Evolutionary conservation across 2,888 invertebrate species (phyloP), one percentile per base, ranked within the genome.

Genomic region (Oscheius onirici): DNA sequence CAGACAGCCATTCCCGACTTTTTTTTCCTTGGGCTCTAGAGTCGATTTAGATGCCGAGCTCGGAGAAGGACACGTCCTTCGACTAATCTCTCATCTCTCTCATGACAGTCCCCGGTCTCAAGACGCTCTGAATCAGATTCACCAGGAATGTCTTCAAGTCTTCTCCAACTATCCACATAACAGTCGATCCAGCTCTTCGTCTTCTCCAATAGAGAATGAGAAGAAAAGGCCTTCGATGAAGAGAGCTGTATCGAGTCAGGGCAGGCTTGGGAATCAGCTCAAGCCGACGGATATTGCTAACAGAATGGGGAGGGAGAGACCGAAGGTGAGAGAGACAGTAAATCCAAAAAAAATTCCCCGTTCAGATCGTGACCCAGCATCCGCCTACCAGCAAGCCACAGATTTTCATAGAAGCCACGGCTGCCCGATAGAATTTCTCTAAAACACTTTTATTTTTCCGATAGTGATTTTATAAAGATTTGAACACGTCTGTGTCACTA

Each of bases 281-380:
- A 63, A 63, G 20, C 63, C 63, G 46, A 49, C 63, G 13, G 63
- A 63, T 49, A 63, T 63, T 20, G 63, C 46, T 22, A 63, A 63
- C 49, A 20, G 63, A 15, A 52, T 52, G 24, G 26, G 17, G 40
- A 20, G 63, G 20, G 63, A 63, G 11, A 44, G 63, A 17, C 46
- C 63, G 15, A 46, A 63, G 63, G 63, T 26, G 10, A 20, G 17
- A 44, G 43, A 15, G 2, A n/a, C 13, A 24, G 17, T 20, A 2
- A 49, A 2, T 10, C 10, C 10, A 15, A 49, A 22, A 24, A 24
- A 17, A 28, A 24, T 5, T 34, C 34, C 8, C 3, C 0, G 3
- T 49, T 63, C 49, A 63, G 63, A 46, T 63, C 8, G 49, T 63
- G 24, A 24, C 60, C 60, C 60, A 60, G 20, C 63, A 63, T 63